phyloP scores from a whole-genome alignment of 1,140 invertebrate species.

The Drosophila lini region DNA sequence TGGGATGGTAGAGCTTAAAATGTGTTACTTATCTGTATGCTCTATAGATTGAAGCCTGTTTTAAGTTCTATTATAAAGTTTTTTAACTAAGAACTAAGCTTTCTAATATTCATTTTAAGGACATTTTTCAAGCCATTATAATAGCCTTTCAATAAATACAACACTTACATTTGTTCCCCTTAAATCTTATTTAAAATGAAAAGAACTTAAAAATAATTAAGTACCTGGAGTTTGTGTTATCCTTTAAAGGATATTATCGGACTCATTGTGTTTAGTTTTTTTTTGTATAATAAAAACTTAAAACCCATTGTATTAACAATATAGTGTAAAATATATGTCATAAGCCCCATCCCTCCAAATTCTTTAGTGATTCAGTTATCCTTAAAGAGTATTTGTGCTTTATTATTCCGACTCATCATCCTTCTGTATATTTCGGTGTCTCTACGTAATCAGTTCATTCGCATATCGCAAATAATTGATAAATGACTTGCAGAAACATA shows the following conservation, averaged over 20 bases:
- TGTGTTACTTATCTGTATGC: slow-evolving; percentile 2
- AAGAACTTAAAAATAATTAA: background rate
- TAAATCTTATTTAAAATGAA: background rate
- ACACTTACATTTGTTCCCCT: background rate
- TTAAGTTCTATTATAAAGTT: background rate
- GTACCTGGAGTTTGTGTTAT: background rate
- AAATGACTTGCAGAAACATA: slow-evolving; percentile 49
- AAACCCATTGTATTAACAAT: too few species aligned
- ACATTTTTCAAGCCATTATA: background rate
- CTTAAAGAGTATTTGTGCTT: background rate
- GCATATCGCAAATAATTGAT: slow-evolving; percentile 47
- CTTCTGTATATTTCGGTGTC: background rate
- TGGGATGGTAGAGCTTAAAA: background rate
- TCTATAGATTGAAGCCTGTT: background rate
- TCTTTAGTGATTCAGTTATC: background rate
- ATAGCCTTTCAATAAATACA: background rate
- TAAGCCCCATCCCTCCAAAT: too few species aligned
- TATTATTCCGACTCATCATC: background rate
- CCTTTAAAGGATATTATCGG: background rate
- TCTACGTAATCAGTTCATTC: slow-evolving; percentile 22
- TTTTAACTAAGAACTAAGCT: background rate
- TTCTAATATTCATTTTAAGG: background rate
- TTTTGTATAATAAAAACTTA: too few species aligned
- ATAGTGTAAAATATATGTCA: background rate
- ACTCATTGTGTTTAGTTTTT: too few species aligned